phyloP scores from a whole-genome alignment of 2,113 vertebrate species.

The Spilogale gracilis region DNA sequence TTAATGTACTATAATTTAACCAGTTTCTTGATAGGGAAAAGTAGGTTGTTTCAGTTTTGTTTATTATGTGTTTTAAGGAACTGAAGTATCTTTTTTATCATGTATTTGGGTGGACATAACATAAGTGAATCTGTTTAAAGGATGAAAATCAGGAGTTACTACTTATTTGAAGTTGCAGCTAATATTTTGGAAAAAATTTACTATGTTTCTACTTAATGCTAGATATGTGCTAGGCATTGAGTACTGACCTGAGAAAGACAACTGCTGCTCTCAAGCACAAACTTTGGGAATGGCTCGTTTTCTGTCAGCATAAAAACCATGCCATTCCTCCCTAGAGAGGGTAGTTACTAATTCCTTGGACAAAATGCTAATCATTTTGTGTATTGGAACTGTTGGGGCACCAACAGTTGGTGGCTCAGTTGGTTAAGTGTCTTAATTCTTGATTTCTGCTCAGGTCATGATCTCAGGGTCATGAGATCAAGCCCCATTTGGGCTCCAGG shows the following conservation, averaged over 20 bases:
- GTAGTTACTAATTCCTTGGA: not conserved
- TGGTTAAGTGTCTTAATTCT: not conserved
- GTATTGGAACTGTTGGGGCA: not conserved
- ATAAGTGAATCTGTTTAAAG: not conserved
- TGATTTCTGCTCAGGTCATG: not conserved
- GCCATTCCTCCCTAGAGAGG: not conserved
- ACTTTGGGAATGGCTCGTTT: not conserved
- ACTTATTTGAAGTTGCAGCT: not conserved
- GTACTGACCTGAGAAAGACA: not conserved
- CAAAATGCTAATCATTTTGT: not conserved
- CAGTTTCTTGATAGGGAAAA: conserved; percentile 3
- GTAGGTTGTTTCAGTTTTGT: not conserved
- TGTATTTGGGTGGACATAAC: not conserved
- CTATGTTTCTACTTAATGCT: not conserved
- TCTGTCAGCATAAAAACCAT: not conserved
- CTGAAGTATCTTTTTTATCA: not conserved
- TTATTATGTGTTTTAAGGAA: conserved; percentile 21
- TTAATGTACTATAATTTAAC: not conserved
- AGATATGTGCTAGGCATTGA: not conserved
- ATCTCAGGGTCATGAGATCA: not conserved
- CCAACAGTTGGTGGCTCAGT: not conserved
- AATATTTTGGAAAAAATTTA: conserved; percentile 27
- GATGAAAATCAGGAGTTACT: not conserved
- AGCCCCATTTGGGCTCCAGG: not conserved
- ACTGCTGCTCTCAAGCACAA: not conserved